These are phyloP conservation scores for Synchiropus splendidus DNA, from an alignment of 2,113 vertebrate genomes.

Conservation along the genomic window DNA sequence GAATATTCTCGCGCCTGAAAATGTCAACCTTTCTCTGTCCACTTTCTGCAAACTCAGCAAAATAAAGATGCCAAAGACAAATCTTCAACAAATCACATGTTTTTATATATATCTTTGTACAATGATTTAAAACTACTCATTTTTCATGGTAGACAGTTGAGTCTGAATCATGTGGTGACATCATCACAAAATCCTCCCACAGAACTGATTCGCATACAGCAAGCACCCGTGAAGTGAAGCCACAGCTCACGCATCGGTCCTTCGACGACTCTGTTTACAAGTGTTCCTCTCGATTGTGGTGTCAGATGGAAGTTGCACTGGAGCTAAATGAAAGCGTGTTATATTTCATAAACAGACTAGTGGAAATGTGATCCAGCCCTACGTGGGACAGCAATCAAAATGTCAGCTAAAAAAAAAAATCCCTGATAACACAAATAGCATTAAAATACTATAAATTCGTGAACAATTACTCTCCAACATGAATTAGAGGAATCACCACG, in stretches of 20 bases:
- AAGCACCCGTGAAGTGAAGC: too few relatives aligned
- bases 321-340: background rate
- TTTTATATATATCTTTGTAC: slow-evolving; percentile 1
- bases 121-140: too few relatives aligned
- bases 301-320: background rate
- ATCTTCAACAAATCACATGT: slow-evolving; percentile 20
- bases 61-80: slow-evolving; percentile 21
- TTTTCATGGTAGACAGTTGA: too few relatives aligned
- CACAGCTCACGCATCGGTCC: too few relatives aligned
- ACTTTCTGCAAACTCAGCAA: too few relatives aligned
- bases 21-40: background rate
- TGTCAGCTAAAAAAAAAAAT: background rate
- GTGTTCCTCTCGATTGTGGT: too few relatives aligned
- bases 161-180: too few relatives aligned
- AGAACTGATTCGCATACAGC: too few relatives aligned
- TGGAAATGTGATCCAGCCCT: background rate
- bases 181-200: too few relatives aligned
- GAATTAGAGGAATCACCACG: background rate
- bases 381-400: background rate
- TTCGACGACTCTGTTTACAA: too few relatives aligned
- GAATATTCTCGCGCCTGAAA: too few relatives aligned
- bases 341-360: background rate
- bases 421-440: slow-evolving; percentile 21
- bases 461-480: slow-evolving; percentile 29
- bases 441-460: slow-evolving; percentile 63